Percentiles rank a stretch among this genome's conserved stretches.
Conservation (phyloP, 2,113 vertebrate species). For the Nyctereutes procyonoides region DNA sequence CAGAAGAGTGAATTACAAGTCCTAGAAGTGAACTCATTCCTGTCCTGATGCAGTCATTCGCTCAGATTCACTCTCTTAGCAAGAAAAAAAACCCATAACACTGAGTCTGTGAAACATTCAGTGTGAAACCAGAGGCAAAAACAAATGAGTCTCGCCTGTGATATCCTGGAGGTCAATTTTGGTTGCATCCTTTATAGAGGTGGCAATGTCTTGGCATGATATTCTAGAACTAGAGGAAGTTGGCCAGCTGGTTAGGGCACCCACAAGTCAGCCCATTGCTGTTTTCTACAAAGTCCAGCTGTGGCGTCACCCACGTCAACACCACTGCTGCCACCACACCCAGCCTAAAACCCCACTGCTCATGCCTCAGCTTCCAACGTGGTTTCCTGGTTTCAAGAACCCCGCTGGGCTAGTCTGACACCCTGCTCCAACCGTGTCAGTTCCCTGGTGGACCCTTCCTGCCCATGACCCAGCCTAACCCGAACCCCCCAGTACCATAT, state of each 20-base stretch:
- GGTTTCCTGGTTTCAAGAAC: background rate
- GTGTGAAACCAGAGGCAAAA: background rate
- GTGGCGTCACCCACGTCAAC: fast-evolving
- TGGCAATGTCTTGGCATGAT: fast-evolving
- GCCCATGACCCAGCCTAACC: background rate
- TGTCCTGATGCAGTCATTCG: fast-evolving
- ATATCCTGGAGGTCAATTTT: fast-evolving
- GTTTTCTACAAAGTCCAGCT: background rate
- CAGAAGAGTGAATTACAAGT: fast-evolving
- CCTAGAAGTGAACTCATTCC: background rate
- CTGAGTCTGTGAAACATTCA: too few relatives aligned
- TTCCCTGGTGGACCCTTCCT: background rate
- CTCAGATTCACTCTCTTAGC: background rate
- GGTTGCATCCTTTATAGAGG: fast-evolving
- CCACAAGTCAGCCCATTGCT: fast-evolving
- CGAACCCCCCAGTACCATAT: fast-evolving
- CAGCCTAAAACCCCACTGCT: background rate
- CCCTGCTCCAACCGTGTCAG: fast-evolving
- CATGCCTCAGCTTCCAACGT: background rate
- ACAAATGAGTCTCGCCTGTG: background rate
- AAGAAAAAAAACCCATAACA: background rate
- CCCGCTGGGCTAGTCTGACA: fast-evolving
- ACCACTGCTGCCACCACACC: fast-evolving
- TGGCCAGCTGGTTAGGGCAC: fast-evolving
- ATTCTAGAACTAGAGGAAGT: background rate